Base-by-base conservation (phyloP, 2,888 invertebrate species). In the Oxycera nigricornis region DNA sequence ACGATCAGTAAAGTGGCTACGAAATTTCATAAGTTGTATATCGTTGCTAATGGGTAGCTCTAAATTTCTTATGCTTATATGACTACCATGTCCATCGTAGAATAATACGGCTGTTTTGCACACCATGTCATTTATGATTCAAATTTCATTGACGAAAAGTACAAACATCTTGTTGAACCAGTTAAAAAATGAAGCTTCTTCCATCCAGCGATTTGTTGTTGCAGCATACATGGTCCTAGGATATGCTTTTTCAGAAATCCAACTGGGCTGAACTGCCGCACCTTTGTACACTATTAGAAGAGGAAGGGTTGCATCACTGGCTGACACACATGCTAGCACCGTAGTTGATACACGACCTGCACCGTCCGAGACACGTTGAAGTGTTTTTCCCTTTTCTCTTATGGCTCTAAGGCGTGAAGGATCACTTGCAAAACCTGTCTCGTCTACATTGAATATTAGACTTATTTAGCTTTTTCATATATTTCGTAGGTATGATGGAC, bases 61-160 rank as follows among this genome's bases (percentile, higher is more conserved):
- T 55, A 55, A 7, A 11, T 7, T 35, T 35, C 6, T 35, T 35
- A 35, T 35, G 39, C 39, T 35, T 35, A 35, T 35, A 20, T 55
- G 55, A 22, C 55, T 20, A 20, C 22, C 55, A 22, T 55, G 17
- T 55, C 55, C 55, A 22, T 55, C 22, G 55, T 55, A 55, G 50
- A 75, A 46, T 1, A 75, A 30, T 22, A 75, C 9, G 2, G 74
- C 72, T 62, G 62, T n/a, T 72, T 72, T 28, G 28, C 17, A 9
- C 30, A 31, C 14, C 17, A 9, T 6, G 31, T 61, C 17, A 57
- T 28, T 26, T 57, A 6, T 1, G 9, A 28, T 57, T 57, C 59
- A 11, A 26, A 57, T 26, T 57, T 57, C 28, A 22, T 11, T 26
- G n/a, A 57, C 59, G n/a, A 22, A 28, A 28, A 11, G 24, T 26